Evolutionary conservation across 2,888 invertebrate genomes (phyloP).

Genomic region (Drosophila ustulata): DNA sequence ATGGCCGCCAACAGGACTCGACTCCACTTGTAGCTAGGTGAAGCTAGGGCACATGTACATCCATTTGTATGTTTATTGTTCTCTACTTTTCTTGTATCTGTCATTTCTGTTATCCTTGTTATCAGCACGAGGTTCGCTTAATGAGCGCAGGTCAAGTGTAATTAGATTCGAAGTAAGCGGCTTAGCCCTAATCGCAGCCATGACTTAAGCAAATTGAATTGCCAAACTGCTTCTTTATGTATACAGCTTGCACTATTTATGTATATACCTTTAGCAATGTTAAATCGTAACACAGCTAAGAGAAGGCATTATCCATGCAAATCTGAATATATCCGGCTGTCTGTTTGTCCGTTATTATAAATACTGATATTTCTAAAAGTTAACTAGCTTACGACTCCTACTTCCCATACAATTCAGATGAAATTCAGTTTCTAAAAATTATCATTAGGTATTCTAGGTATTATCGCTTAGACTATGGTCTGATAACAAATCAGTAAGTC

Average conservation of each 20-base stretch:
- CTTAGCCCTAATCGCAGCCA: constrained; percentile 41
- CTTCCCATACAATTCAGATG: no score
- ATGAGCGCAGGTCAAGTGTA: constrained; percentile 65
- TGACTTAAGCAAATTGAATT: neutral
- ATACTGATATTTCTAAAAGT: no score
- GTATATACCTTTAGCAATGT: neutral
- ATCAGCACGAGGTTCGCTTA: constrained; percentile 34
- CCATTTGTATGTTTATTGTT: constrained; percentile 38
- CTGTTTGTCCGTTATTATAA: no score
- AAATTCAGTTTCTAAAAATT: no score
- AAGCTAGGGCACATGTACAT: constrained; percentile 1
- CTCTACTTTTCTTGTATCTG: neutral
- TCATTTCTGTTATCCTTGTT: constrained; percentile 5
- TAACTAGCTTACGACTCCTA: no score
- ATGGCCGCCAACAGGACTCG: constrained; percentile 25
- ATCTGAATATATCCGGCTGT: no score
- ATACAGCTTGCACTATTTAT: neutral
- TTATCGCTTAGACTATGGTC: no score
- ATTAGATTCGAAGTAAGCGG: constrained; percentile 67
- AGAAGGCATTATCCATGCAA: no score
- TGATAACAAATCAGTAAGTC: no score
- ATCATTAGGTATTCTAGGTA: no score
- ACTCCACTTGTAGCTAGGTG: neutral
- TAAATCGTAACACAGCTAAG: neutral
- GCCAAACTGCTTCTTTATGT: neutral